These are phyloP conservation scores for Cossypha caffra DNA, from an alignment of 2,797 vertebrate genomes.

Conservation along the genomic window DNA sequence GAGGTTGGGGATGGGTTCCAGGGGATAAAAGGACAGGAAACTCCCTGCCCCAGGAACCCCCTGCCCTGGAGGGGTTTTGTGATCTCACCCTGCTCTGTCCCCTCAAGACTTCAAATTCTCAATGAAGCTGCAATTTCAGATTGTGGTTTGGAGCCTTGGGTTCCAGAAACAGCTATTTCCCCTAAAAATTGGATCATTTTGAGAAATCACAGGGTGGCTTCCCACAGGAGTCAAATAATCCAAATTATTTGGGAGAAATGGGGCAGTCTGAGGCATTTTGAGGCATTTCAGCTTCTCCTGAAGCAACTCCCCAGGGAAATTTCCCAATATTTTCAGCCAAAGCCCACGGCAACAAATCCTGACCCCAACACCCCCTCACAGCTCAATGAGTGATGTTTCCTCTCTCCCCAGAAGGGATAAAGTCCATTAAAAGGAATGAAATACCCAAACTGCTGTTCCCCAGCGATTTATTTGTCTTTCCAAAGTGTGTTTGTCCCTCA, in stretches of 20 bases:
- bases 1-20: neutral
- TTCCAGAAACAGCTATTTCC: accelerated
- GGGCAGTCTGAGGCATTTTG: neutral
- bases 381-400: neutral
- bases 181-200: neutral
- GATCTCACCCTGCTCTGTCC: neutral
- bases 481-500: neutral
- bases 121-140: neutral
- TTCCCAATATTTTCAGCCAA: neutral
- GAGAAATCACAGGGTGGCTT: neutral
- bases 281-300: neutral
- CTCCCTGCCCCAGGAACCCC: neutral
- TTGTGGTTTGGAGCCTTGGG: accelerated
- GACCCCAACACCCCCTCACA: neutral
- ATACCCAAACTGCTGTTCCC: neutral
- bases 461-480: neutral
- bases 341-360: accelerated
- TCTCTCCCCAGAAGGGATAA: neutral
- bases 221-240: neutral
- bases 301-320: neutral
- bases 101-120: neutral
- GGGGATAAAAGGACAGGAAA: neutral
- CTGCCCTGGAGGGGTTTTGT: neutral
- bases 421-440: conserved; percentile 24
- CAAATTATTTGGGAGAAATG: neutral